Evolutionary conservation across 2,888 invertebrate species (phyloP).

Genomic region (Sceliomorpha sp.): DNA sequence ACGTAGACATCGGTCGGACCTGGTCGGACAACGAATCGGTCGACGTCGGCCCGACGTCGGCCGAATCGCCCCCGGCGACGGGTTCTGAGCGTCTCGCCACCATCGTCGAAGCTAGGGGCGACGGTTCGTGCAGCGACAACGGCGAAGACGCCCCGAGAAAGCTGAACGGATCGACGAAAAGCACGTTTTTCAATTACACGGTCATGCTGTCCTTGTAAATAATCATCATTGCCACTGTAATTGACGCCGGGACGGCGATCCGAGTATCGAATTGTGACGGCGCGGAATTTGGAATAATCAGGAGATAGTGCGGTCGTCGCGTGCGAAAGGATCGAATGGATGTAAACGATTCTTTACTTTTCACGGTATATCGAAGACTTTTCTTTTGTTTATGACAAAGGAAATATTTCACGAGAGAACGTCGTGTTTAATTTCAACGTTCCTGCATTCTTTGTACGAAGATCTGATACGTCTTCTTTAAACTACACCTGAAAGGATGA

Average conservation of each 20-base stretch:
- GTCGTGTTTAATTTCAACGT: background rate
- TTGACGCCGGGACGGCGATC: background rate
- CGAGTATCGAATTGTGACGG: background rate
- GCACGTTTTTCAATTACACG: constrained; percentile 75
- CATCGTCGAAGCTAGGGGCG: constrained; percentile 72
- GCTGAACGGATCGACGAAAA: constrained; percentile 62
- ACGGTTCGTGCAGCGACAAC: constrained; percentile 67
- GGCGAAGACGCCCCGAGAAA: constrained; percentile 65
- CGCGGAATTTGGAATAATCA: background rate
- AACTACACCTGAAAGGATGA: too few species aligned
- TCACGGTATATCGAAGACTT: too few species aligned
- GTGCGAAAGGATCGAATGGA: too few species aligned
- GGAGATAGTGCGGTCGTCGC: background rate
- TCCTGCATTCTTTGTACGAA: too few species aligned
- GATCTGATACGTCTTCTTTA: too few species aligned
- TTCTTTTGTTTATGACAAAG: too few species aligned
- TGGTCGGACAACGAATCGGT: constrained; percentile 70
- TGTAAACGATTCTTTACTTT: too few species aligned
- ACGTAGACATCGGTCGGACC: constrained; percentile 71
- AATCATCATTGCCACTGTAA: constrained; percentile 33
- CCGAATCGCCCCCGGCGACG: constrained; percentile 55
- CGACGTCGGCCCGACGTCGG: constrained; percentile 69
- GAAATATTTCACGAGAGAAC: too few species aligned
- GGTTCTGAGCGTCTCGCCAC: constrained; percentile 73
- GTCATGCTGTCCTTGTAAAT: constrained; percentile 76